Percentiles rank a stretch among this genome's conserved stretches.
These are phyloP conservation scores for Sebastes hubbsi DNA, from an alignment of 2,797 vertebrate species.

Conservation along the genomic window DNA sequence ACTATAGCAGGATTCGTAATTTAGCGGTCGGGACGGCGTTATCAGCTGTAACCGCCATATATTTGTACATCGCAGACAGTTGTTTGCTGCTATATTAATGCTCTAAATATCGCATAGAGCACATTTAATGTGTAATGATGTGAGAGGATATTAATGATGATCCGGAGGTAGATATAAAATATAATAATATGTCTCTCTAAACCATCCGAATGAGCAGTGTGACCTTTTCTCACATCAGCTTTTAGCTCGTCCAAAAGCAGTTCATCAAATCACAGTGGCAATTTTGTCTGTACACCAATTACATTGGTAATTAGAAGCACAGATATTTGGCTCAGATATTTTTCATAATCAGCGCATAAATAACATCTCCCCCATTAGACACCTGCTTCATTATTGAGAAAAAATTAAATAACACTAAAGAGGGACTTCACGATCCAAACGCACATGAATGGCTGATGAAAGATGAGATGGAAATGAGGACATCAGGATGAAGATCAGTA, in stretches of 20 bases:
- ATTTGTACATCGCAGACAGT: fast-evolving
- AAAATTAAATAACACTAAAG: neutral
- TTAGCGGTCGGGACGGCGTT: too few species aligned
- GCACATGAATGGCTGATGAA: neutral
- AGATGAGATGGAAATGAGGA: conserved; percentile 10
- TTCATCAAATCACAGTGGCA: conserved; percentile 27
- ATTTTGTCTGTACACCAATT: conserved; percentile 40
- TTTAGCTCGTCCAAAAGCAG: conserved; percentile 20
- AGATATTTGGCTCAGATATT: conserved; percentile 47
- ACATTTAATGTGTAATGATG: neutral
- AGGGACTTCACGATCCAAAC: neutral
- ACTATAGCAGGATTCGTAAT: too few species aligned
- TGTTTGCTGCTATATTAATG: neutral
- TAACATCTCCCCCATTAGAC: conserved; percentile 52
- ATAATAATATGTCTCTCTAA: neutral
- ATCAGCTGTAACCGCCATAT: too few species aligned
- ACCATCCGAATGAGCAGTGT: neutral
- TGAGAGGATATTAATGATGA: neutral
- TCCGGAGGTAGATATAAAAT: neutral
- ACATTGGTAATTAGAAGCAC: conserved; percentile 43
- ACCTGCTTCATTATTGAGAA: conserved; percentile 26
- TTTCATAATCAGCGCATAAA: conserved; percentile 46
- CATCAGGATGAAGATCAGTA: neutral
- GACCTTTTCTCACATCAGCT: conserved; percentile 32
- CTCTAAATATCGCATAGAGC: neutral